Conservation (phyloP, 23 tunicate genomes). For the Ascidia mentula region DNA sequence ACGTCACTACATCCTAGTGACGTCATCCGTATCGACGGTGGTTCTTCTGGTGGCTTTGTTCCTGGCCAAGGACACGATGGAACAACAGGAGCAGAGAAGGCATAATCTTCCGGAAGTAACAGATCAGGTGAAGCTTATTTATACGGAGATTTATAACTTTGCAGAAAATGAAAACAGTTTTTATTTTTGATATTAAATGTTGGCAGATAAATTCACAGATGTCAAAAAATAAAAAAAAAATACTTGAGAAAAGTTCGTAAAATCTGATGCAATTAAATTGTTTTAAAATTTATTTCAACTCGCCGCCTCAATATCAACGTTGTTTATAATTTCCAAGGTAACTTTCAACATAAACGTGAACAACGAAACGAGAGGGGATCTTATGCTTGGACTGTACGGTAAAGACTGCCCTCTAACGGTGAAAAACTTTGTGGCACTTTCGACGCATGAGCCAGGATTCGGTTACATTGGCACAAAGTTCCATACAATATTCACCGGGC, state of each 20-base stretch:
- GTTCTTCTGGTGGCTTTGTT: conserved; percentile 29
- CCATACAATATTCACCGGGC: conserved; percentile 32
- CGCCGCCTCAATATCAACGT: no score
- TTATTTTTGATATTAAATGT: neutral
- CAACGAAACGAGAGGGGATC: conserved; percentile 41
- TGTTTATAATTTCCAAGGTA: no score
- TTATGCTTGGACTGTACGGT: conserved; percentile 72
- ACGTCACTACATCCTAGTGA: conserved; percentile 18
- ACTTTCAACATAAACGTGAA: conserved; percentile 38
- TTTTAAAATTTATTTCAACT: neutral
- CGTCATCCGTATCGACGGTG: neutral
- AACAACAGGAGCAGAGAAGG: conserved; percentile 6
- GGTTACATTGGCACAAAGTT: conserved; percentile 72
- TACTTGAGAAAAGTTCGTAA: neutral
- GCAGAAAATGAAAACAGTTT: no score
- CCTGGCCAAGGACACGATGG: conserved; percentile 33
- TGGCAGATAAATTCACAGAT: neutral
- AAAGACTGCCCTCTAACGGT: conserved; percentile 66
- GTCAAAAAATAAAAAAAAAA: neutral
- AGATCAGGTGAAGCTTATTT: conserved; percentile 57
- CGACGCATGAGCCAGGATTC: conserved; percentile 68
- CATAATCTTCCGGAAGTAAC: conserved; percentile 46
- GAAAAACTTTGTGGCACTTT: conserved; percentile 57
- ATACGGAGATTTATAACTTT: neutral
- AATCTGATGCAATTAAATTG: neutral